These are phyloP conservation scores for Eupsittula cactorum DNA, from an alignment of 2,113 vertebrate genomes.

Conservation along the genomic window DNA sequence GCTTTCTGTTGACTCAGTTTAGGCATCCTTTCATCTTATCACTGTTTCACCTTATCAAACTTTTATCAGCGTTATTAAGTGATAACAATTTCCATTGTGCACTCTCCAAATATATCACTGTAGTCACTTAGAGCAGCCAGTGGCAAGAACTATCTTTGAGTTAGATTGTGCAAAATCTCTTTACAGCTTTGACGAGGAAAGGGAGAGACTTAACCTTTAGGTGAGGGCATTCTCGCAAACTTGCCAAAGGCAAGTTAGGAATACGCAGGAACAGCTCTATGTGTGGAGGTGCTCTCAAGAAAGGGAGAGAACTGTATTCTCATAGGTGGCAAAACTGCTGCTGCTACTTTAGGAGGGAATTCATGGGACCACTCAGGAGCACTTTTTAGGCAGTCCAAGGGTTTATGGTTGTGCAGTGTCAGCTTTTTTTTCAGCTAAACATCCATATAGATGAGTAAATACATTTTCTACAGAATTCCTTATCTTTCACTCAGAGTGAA, in stretches of 20 bases:
- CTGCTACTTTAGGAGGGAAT: not conserved
- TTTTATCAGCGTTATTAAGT: not conserved
- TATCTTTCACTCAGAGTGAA: not conserved
- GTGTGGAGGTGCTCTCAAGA: not conserved
- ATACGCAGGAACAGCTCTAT: accelerated
- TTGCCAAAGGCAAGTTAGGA: not conserved
- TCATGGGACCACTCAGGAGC: not conserved
- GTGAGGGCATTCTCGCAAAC: not conserved
- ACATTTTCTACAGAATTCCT: not conserved
- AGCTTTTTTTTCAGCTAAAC: not conserved
- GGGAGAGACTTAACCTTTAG: not conserved
- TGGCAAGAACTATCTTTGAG: not conserved
- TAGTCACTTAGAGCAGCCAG: not conserved
- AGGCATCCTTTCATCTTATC: constrained; percentile 44
- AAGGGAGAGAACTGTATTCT: not conserved
- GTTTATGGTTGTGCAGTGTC: not conserved
- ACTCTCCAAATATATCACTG: not conserved
- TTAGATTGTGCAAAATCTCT: constrained; percentile 1
- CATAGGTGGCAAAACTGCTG: not conserved
- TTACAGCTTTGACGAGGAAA: constrained; percentile 7
- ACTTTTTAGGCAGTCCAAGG: not conserved
- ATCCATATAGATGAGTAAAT: not conserved
- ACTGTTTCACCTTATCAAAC: not conserved
- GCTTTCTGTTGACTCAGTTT: not conserved
- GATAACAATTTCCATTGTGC: constrained; percentile 48